These are phyloP conservation scores for Neelides folsomi DNA, from an alignment of 2,888 invertebrate species.

Conservation along the genomic window DNA sequence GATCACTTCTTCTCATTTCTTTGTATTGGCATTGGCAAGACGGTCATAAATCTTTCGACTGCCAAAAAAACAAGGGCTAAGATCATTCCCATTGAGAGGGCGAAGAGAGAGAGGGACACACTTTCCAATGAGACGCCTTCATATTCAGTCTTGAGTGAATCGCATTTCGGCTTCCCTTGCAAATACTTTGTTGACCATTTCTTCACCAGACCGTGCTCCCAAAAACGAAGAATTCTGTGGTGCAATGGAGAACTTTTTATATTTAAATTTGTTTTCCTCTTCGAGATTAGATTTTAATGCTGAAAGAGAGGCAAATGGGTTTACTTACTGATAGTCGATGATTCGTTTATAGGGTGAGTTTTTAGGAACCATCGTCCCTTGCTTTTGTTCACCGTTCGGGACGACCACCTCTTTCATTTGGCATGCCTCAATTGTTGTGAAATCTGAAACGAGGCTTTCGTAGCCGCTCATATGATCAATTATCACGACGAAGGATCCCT, in stretches of 20 bases:
- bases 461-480: constrained; percentile 14
- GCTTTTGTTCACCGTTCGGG: constrained; percentile 13
- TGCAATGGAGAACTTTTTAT: background rate
- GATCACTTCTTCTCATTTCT: too few species aligned
- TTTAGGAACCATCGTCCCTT: constrained; percentile 15
- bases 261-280: background rate
- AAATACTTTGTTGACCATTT: constrained; percentile 12
- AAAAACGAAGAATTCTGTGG: constrained; percentile 16
- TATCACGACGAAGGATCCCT: constrained; percentile 16
- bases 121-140: constrained; percentile 12
- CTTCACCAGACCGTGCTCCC: constrained; percentile 13
- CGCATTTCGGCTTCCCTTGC: constrained; percentile 1
- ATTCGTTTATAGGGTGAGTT: constrained; percentile 15
- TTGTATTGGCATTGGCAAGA: too few species aligned
- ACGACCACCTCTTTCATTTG: constrained; percentile 12
- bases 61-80: background rate
- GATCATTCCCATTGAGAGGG: background rate
- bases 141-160: background rate
- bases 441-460: constrained; percentile 10
- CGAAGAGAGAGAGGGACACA: constrained; percentile 9
- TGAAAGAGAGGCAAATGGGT: background rate
- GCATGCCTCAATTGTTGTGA: constrained; percentile 12
- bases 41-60: background rate
- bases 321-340: constrained; percentile 18
- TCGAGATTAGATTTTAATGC: background rate